phyloP scores from a whole-genome alignment of 2,888 invertebrate genomes.

The Elaeidobius kamerunicus region DNA sequence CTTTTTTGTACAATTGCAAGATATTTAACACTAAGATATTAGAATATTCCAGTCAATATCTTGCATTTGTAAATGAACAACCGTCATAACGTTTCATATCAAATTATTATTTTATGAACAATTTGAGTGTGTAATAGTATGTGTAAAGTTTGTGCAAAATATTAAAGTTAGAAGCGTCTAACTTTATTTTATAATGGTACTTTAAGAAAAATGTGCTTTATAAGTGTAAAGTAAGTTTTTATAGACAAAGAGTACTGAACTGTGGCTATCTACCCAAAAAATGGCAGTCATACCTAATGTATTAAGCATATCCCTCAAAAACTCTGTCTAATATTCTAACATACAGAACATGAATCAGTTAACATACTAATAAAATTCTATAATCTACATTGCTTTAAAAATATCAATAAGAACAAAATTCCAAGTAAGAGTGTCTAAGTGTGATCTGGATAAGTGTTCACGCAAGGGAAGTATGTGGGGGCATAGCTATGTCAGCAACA shows the following conservation, averaged over 20 bases:
- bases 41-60: no score
- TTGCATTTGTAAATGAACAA: no score
- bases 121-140: no score
- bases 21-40: no score
- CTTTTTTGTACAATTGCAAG: no score
- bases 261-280: slow-evolving; percentile 42
- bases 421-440: neutral
- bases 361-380: slow-evolving; percentile 32
- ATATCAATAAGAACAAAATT: slow-evolving; percentile 17
- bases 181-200: no score
- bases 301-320: slow-evolving; percentile 33
- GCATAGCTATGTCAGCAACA: slow-evolving; percentile 14
- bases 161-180: no score
- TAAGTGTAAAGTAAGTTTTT: neutral
- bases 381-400: slow-evolving; percentile 32
- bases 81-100: no score
- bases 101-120: no score
- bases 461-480: slow-evolving; percentile 6
- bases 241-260: slow-evolving; percentile 15
- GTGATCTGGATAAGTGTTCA: slow-evolving; percentile 13
- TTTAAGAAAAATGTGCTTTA: no score
- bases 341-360: slow-evolving; percentile 30
- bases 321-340: slow-evolving; percentile 29
- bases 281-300: slow-evolving; percentile 41
- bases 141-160: no score